A percentile compares a stretch with the other conserved stretches of the same genome.
Evolutionary conservation across 2,888 invertebrate species (phyloP).

Genomic region (Mimachlamys varia): DNA sequence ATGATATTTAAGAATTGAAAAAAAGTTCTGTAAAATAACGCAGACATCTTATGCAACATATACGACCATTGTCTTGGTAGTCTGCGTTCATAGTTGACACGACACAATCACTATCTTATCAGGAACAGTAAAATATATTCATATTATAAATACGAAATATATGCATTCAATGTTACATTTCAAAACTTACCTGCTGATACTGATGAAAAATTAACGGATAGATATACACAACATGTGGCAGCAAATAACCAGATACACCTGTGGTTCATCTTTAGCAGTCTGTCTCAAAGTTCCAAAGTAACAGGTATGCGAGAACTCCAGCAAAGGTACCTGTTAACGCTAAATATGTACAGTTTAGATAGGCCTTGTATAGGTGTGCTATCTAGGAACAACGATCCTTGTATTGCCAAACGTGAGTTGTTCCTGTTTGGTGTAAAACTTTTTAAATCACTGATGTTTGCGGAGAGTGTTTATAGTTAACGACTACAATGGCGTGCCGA

Average conservation of each 20-base stretch:
- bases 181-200: constrained; percentile 36
- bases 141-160: too few species aligned
- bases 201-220: constrained; percentile 40
- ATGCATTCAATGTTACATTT: too few species aligned
- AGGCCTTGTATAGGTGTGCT: background rate
- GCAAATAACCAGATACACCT: constrained; percentile 37
- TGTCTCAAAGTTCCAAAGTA: constrained; percentile 2
- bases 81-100: too few species aligned
- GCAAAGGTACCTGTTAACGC: background rate
- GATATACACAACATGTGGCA: constrained; percentile 43
- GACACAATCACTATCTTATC: too few species aligned
- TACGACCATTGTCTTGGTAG: too few species aligned
- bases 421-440: background rate
- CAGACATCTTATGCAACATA: too few species aligned
- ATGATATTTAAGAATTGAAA: too few species aligned
- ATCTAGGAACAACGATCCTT: background rate
- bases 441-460: constrained; percentile 27
- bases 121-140: too few species aligned
- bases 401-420: background rate
- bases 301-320: constrained; percentile 5
- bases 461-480: background rate
- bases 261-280: constrained; percentile 10
- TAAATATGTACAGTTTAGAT: background rate
- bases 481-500: background rate
- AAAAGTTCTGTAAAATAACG: too few species aligned